Conservation (phyloP, 2,888 invertebrate species). For the Aporophyla lueneburgensis region DNA sequence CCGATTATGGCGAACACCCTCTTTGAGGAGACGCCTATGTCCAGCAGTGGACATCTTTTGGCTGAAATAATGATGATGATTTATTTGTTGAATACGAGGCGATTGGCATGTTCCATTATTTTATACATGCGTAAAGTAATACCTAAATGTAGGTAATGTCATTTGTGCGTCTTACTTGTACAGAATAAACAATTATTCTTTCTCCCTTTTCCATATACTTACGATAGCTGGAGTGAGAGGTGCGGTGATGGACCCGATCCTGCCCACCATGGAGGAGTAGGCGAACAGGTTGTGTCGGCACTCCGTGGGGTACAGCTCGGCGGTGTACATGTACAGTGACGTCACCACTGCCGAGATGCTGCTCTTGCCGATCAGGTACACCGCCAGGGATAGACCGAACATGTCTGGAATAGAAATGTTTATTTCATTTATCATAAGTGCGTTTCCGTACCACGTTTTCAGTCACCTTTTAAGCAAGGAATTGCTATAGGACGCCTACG, state of each 20-base stretch:
- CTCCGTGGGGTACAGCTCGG: slow-evolving; percentile 93
- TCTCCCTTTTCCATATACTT: slow-evolving; percentile 64
- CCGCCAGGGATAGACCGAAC: slow-evolving; percentile 78
- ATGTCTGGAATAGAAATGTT: slow-evolving; percentile 49
- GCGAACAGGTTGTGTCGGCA: slow-evolving; percentile 92
- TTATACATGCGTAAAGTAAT: neutral
- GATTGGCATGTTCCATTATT: neutral
- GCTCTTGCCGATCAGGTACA: slow-evolving; percentile 91
- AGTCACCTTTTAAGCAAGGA: neutral
- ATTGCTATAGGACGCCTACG: neutral
- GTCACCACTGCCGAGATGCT: slow-evolving; percentile 91
- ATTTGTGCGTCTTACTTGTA: neutral
- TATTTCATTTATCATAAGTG: neutral
- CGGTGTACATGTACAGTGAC: slow-evolving; percentile 91
- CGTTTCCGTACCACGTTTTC: neutral
- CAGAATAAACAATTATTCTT: neutral
- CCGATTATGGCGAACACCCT: too few species aligned
- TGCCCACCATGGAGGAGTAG: slow-evolving; percentile 92
- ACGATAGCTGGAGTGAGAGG: slow-evolving; percentile 92
- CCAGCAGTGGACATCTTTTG: too few species aligned
- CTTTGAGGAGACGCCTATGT: too few species aligned
- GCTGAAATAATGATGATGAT: neutral
- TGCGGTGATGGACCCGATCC: slow-evolving; percentile 92
- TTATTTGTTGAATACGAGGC: neutral
- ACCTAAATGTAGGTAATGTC: neutral